These are phyloP conservation scores for Allacma fusca DNA, from an alignment of 2,888 invertebrate species.

Conservation along the genomic window DNA sequence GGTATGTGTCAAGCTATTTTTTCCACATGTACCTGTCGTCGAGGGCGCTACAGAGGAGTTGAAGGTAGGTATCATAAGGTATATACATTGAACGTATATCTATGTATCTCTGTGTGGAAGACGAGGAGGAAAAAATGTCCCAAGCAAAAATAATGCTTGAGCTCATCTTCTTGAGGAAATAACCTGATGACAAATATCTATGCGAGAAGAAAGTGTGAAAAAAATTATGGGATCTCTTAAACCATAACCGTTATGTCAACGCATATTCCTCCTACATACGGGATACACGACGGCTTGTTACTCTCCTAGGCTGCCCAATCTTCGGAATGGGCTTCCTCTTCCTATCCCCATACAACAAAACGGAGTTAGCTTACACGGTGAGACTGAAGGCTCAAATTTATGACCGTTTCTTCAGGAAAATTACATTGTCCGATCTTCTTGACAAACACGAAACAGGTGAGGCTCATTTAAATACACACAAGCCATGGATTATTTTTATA, in stretches of 20 bases:
- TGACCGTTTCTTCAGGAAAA: constrained; percentile 6
- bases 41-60: background rate
- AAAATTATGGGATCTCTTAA: constrained; percentile 1
- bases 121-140: background rate
- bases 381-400: background rate
- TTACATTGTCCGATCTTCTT: constrained; percentile 26
- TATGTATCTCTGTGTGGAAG: background rate
- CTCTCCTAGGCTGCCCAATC: background rate
- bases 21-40: background rate
- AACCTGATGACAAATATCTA: constrained; percentile 18
- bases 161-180: constrained; percentile 2
- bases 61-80: too few relatives aligned
- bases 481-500: background rate
- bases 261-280: background rate
- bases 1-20: background rate
- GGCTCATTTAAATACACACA: constrained; percentile 8
- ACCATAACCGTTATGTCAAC: background rate
- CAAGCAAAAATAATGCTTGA: background rate
- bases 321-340: background rate
- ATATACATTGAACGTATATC: background rate
- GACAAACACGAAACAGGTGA: constrained; percentile 27
- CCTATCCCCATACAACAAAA: background rate
- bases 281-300: background rate
- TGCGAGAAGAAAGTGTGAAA: constrained; percentile 1
- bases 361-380: too few relatives aligned